Base-by-base conservation (phyloP, 1,140 invertebrate genomes). In the Cydia fagiglandana region DNA sequence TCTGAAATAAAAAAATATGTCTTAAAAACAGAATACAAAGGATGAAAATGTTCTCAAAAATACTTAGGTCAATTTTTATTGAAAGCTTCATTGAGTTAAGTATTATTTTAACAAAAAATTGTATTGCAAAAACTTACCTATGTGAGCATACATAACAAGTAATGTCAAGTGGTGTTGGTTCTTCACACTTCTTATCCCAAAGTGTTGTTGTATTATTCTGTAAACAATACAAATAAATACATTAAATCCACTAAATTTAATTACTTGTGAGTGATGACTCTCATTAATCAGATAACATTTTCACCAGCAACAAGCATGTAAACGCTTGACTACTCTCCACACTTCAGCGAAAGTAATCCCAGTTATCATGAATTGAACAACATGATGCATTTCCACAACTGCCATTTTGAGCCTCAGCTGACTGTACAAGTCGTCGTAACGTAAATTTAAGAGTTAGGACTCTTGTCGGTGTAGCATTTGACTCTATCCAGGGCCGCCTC, bases 111-210 rank as follows among this genome's bases (percentile, higher is more conserved):
- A 17, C 1, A 6, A 53, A 0, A 61, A 61, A n/a, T 12, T 24
- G 15, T 20, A 17, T 17, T 56, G 10, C 34, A 53, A n/a, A 53
- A 41, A 45, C 12, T 28, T 74, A 70, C 66, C 66, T 70, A 30
- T 70, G 66, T n/a, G 66, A 17, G 66, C 66, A 70, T 9, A 70
- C 30, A 70, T 70, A 45, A 70, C 66, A 70, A 13, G 66, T 24
- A 4, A 70, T 38, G 17, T 70, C 66, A 70, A 41, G 34, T n/a
- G 34, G 30, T 1, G 17, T 70, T n/a, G 30, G n/a, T 12, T 9
- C 13, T 41, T 70, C 38, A 17, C n/a, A 34, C 9, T 70, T 70
- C 6, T 70, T 70, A 12, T 70, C 66, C 30, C 66, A 34, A 17
- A 17, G 66, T 61, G 56, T 24, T 17, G 56, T 61, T 20, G 56